phyloP scores from a whole-genome alignment of 2,888 invertebrate species.

The Yponomeuta evonymella region DNA sequence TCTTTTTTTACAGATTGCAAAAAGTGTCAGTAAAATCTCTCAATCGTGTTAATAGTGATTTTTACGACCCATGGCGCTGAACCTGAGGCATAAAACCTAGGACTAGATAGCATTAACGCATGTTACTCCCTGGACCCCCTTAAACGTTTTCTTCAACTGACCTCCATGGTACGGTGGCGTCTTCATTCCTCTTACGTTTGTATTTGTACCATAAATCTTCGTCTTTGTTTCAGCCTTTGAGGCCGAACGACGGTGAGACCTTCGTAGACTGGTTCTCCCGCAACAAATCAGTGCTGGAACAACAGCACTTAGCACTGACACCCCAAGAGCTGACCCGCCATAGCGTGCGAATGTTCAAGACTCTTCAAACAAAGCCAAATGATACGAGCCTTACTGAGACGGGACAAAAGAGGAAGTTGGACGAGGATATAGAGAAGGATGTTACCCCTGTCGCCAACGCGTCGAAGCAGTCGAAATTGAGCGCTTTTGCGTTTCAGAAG shows the following conservation, averaged over 20 bases:
- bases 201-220: too few species aligned
- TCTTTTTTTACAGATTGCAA: too few species aligned
- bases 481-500: slow-evolving; percentile 66
- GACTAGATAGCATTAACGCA: too few species aligned
- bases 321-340: slow-evolving; percentile 74
- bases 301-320: slow-evolving; percentile 71
- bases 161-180: too few species aligned
- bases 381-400: slow-evolving; percentile 29
- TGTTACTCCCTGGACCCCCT: too few species aligned
- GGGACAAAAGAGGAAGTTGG: slow-evolving; percentile 54
- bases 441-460: slow-evolving; percentile 41
- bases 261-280: slow-evolving; percentile 78
- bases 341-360: slow-evolving; percentile 71
- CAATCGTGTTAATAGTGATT: too few species aligned
- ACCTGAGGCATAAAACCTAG: too few species aligned
- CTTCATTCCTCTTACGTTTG: not conserved
- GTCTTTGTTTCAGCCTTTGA: slow-evolving; percentile 40
- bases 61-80: too few species aligned
- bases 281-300: slow-evolving; percentile 72
- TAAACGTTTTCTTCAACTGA: too few species aligned
- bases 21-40: too few species aligned
- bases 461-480: slow-evolving; percentile 67
- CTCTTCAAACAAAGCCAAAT: slow-evolving; percentile 38
- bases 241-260: slow-evolving; percentile 59
- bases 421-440: slow-evolving; percentile 39